phyloP scores from a whole-genome alignment of 2,888 invertebrate species.

The Bibio marci region DNA sequence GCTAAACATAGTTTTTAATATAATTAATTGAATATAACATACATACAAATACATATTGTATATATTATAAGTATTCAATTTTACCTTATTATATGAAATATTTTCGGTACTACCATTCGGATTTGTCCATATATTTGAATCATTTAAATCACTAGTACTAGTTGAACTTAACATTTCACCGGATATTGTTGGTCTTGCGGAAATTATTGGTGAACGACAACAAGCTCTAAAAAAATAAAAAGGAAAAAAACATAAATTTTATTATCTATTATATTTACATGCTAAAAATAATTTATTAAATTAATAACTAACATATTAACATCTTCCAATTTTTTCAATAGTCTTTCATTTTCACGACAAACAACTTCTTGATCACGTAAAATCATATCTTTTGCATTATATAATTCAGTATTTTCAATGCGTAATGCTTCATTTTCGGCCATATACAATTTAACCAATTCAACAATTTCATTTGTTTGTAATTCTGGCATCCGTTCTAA shows the following conservation, averaged over 20 bases:
- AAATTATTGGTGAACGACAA: conserved; percentile 66
- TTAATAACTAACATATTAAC: conserved; percentile 56
- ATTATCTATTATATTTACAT: conserved; percentile 11
- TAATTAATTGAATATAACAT: too few relatives aligned
- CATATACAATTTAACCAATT: conserved; percentile 73
- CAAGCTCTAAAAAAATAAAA: conserved; percentile 42
- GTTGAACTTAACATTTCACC: conserved; percentile 27
- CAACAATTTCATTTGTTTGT: conserved; percentile 62
- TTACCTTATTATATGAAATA: not conserved
- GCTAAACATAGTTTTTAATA: too few relatives aligned
- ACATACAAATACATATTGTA: too few relatives aligned
- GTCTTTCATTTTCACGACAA: conserved; percentile 76
- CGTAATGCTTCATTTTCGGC: conserved; percentile 60
- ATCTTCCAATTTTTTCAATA: conserved; percentile 75
- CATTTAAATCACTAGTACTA: conserved; percentile 16
- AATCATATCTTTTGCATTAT: conserved; percentile 58
- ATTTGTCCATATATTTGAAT: conserved; percentile 57
- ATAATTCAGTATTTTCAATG: conserved; percentile 73
- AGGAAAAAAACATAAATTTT: not conserved
- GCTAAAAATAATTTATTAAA: conserved; percentile 8
- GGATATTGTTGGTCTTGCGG: conserved; percentile 55
- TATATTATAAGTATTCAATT: not conserved
- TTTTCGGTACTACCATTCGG: conserved; percentile 32
- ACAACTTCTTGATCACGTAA: conserved; percentile 79
- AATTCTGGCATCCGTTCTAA: conserved; percentile 56